Base-by-base conservation (phyloP, 1,140 invertebrate species). In the Drosophila persimilis region DNA sequence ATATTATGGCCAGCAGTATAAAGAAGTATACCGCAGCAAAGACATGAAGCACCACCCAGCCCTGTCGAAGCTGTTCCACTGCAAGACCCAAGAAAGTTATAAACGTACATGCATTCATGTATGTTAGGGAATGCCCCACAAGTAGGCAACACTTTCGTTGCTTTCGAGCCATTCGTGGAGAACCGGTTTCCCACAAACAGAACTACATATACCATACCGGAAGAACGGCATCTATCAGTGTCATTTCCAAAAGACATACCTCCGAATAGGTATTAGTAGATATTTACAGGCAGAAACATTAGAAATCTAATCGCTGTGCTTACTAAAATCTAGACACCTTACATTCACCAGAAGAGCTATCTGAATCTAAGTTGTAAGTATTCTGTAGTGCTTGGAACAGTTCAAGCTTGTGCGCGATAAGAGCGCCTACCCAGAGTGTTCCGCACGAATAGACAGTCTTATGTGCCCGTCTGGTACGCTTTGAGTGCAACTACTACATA, bases 11-110 rank as follows among this genome's bases (percentile, higher is more conserved):
- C 11, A 97, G 92, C 7, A 96, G 76, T 2, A 95, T 92, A 74
- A 96, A 97, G 56, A 96, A 94, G 84, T 98, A 98, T 1, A 97
- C 92, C 0, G 95, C 95, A 9, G 96, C 94, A 7, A 97, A 77
- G 5, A 95, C 92, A 80, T 97, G 96, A 1, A 97, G 60, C 0
- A 95, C 50, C 8, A 97, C 93, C 0, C 95, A 96, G 1, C 97
- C 96, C 9, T 94, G 90, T 13, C 92, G 91, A 17, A 95, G 90
- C 80, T 96, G 92, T 1, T 94, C 92, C 39, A 93, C 92, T 80
- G 93, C 6, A 59, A 54, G 35, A 26, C 24, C 4, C 5, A 26
- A 26, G 3, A 26, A 26, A 26, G 24, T 26, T 26, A 26, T 0
- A 26, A 26, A 26, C 4, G 24, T 24, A 4, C 22, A 24, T 35